Evolutionary conservation across 2,113 vertebrate species (phyloP).

Genomic region (Agelaius tricolor): DNA sequence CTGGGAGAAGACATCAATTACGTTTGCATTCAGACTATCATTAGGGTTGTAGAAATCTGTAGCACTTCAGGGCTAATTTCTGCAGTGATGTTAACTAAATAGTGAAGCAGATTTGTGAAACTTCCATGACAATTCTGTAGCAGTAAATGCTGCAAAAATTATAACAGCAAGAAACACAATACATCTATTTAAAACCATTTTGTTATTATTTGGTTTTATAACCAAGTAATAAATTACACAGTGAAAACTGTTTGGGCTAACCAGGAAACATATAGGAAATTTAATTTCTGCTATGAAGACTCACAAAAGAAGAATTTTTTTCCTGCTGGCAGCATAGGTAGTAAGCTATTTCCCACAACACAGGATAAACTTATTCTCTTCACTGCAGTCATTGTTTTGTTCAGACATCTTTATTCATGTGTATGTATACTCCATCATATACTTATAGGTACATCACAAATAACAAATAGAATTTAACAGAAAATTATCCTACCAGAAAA

Average conservation of each 20-base stretch:
- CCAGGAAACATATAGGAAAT: not conserved
- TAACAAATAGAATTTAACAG: not conserved
- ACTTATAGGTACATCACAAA: not conserved
- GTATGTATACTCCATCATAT: not conserved
- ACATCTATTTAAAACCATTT: not conserved
- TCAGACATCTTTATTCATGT: not conserved
- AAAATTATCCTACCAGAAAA: not conserved
- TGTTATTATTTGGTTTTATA: conserved; percentile 19
- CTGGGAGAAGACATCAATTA: conserved; percentile 21
- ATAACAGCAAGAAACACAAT: conserved; percentile 20
- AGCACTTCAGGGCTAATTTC: conserved; percentile 37
- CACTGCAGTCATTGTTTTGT: not conserved
- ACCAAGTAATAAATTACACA: not conserved
- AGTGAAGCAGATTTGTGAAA: conserved; percentile 24
- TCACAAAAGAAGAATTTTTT: not conserved
- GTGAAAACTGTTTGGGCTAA: not conserved
- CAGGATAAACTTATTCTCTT: not conserved
- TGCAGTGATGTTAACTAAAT: conserved; percentile 15
- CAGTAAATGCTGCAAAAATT: conserved; percentile 25
- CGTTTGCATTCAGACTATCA: conserved; percentile 42
- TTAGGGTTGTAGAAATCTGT: not conserved
- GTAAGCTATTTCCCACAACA: not conserved
- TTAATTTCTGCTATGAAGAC: not conserved
- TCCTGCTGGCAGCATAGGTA: not conserved
- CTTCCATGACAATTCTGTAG: conserved; percentile 22